Percentiles rank a stretch among this genome's conserved stretches.
Conservation (phyloP, 2,797 vertebrate species). For the Gymnodraco acuticeps region DNA sequence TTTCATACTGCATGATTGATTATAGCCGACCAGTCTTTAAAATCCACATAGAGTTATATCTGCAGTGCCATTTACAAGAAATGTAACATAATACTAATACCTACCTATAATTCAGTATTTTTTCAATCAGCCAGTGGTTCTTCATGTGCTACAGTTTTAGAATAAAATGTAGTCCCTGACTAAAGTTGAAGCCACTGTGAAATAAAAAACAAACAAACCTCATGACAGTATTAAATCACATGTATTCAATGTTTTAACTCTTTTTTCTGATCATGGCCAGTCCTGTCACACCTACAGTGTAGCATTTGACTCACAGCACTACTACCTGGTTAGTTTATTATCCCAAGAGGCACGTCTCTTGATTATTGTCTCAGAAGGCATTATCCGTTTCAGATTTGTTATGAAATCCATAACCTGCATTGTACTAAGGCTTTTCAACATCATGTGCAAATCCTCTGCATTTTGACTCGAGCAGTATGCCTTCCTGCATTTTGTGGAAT, state of each 20-base stretch:
- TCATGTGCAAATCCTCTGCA: constrained; percentile 81
- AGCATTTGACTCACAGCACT: constrained; percentile 66
- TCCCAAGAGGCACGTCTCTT: constrained; percentile 77
- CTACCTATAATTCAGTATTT: constrained; percentile 45
- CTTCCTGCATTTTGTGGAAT: constrained; percentile 52
- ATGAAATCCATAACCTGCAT: constrained; percentile 66
- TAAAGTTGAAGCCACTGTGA: constrained; percentile 62
- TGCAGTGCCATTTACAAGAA: constrained; percentile 64
- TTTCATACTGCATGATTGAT: constrained; percentile 57
- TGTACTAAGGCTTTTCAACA: constrained; percentile 79
- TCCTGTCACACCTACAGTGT: constrained; percentile 61
- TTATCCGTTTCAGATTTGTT: constrained; percentile 71
- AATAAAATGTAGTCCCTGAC: constrained; percentile 63
- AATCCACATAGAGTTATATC: constrained; percentile 46
- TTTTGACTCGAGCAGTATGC: constrained; percentile 61
- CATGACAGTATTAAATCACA: constrained; percentile 61
- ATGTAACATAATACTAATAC: constrained; percentile 60
- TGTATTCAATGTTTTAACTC: constrained; percentile 38
- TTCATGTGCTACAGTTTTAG: constrained; percentile 72
- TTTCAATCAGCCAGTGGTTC: constrained; percentile 75
- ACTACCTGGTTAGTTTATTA: constrained; percentile 72
- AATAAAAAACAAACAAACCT: constrained; percentile 34
- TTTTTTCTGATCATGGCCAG: constrained; percentile 54
- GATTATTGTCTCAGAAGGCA: constrained; percentile 79
- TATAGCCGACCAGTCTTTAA: constrained; percentile 56